Evolutionary conservation across 1,140 invertebrate genomes (phyloP).

Genomic region (Sinella curviseta): DNA sequence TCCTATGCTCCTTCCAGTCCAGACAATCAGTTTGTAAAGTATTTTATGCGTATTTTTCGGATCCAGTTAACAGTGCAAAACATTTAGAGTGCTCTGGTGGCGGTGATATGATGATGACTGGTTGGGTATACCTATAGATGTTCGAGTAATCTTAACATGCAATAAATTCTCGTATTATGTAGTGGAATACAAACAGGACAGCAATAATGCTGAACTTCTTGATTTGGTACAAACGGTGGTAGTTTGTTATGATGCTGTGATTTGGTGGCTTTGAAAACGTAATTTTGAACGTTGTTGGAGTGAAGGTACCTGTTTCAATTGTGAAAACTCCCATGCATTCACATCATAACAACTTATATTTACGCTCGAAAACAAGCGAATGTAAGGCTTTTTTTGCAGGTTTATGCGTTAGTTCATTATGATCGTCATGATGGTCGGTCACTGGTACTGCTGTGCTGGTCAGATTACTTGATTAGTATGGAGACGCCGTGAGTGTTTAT

Average conservation of each 20-base stretch:
- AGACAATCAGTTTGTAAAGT: not conserved
- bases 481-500: not conserved
- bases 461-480: constrained; percentile 25
- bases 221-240: too few species aligned
- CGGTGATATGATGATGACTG: too few species aligned
- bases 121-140: not conserved
- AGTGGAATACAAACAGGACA: too few species aligned
- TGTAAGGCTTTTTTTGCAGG: not conserved
- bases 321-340: not conserved
- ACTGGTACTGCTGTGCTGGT: constrained; percentile 4
- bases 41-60: not conserved
- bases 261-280: not conserved
- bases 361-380: too few species aligned
- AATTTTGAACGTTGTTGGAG: not conserved
- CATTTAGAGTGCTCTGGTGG: too few species aligned
- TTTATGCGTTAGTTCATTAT: not conserved
- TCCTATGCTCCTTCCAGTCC: not conserved
- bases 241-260: too few species aligned
- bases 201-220: too few species aligned
- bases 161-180: not conserved
- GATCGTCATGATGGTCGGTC: not conserved
- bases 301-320: not conserved
- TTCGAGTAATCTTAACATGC: not conserved
- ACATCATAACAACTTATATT: too few species aligned
- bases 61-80: too few species aligned